These are phyloP conservation scores for Enteromius argenteus DNA, from an alignment of 2,797 vertebrate genomes.

Conservation along the genomic window DNA sequence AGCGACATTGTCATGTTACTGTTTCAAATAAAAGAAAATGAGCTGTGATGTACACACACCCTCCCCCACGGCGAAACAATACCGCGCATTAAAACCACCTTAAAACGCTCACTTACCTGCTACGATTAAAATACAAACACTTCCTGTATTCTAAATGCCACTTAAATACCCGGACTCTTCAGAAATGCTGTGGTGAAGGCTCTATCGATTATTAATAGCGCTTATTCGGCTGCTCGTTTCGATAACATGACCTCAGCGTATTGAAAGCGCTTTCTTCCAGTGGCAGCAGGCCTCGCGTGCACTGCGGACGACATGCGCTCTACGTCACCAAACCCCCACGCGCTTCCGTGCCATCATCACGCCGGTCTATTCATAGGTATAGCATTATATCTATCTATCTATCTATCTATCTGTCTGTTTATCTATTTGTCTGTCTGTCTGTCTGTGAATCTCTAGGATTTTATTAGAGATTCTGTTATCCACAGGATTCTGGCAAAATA, in stretches of 20 bases:
- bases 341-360: constrained; percentile 73
- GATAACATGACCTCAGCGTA: constrained; percentile 80
- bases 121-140: constrained; percentile 56
- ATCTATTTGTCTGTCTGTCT: neutral
- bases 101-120: constrained; percentile 75
- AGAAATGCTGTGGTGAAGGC: constrained; percentile 14
- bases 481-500: neutral
- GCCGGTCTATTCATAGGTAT: constrained; percentile 53
- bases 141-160: constrained; percentile 51
- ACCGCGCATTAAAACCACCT: constrained; percentile 63
- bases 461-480: neutral
- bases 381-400: constrained; percentile 8
- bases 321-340: constrained; percentile 70
- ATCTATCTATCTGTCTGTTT: neutral
- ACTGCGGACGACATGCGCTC: constrained; percentile 78
- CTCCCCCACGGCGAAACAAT: constrained; percentile 83
- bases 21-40: constrained; percentile 12
- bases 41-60: constrained; percentile 61
- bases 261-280: constrained; percentile 74
- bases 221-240: constrained; percentile 68
- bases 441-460: neutral
- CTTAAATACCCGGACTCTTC: constrained; percentile 54
- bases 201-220: constrained; percentile 36
- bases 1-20: neutral
- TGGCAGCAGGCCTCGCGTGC: constrained; percentile 78